Percentiles rank a stretch among this genome's conserved stretches.
Conservation (phyloP, 1,140 invertebrate genomes). For the Drosophila bocki region DNA sequence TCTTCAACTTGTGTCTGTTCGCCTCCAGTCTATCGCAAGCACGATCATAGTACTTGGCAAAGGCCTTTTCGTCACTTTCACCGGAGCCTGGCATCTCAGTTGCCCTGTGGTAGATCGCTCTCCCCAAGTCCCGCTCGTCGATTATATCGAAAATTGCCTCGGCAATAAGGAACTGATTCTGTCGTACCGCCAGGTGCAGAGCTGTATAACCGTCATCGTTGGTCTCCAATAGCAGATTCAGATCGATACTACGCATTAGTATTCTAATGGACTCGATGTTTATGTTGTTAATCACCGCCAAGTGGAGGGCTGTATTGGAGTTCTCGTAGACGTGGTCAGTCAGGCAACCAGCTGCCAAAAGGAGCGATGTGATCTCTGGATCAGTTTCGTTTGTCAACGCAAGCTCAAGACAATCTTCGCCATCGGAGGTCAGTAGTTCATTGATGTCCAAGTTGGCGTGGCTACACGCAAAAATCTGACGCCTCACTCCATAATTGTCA, state of each 20-base stretch:
- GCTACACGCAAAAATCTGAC: slow-evolving; percentile 59
- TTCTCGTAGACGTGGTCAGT: slow-evolving; percentile 62
- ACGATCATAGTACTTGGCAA: slow-evolving; percentile 69
- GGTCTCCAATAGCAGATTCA: slow-evolving; percentile 57
- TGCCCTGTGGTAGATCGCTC: slow-evolving; percentile 40
- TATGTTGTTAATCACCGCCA: slow-evolving; percentile 74
- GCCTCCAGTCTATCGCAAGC: slow-evolving; percentile 55
- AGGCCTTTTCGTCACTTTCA: slow-evolving; percentile 45
- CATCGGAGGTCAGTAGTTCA: slow-evolving; percentile 55
- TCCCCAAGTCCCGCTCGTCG: slow-evolving; percentile 55
- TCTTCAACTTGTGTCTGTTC: slow-evolving; percentile 36
- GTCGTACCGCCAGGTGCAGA: slow-evolving; percentile 65
- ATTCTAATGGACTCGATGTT: slow-evolving; percentile 46
- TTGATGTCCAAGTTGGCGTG: slow-evolving; percentile 57
- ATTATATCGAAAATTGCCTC: slow-evolving; percentile 66
- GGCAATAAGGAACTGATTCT: slow-evolving; percentile 66
- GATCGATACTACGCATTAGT: slow-evolving; percentile 62
- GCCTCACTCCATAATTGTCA: slow-evolving; percentile 36
- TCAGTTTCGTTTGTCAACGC: slow-evolving; percentile 59
- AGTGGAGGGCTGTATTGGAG: slow-evolving; percentile 69
- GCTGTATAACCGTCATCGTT: slow-evolving; percentile 81
- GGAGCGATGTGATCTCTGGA: slow-evolving; percentile 47
- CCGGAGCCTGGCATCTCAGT: slow-evolving; percentile 1
- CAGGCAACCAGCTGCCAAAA: slow-evolving; percentile 48
- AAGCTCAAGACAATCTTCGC: slow-evolving; percentile 73